Percentiles rank a stretch among this genome's conserved stretches.
Evolutionary conservation across 2,888 invertebrate genomes (phyloP).

Genomic region (Drosophila anomalata): DNA sequence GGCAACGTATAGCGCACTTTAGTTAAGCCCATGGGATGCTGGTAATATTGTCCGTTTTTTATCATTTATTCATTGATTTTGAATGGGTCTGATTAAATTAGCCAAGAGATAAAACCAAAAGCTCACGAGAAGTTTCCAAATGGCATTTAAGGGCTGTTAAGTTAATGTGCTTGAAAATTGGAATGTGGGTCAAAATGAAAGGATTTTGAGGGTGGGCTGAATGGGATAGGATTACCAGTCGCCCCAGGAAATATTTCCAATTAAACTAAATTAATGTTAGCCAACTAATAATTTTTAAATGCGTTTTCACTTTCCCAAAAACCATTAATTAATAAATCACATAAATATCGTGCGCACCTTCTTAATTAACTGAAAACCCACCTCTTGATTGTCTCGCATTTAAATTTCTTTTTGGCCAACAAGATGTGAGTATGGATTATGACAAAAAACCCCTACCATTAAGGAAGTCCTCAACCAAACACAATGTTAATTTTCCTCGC

Average conservation of each 20-base stretch:
- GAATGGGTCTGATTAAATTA: constrained; percentile 35
- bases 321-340: neutral
- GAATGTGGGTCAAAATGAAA: neutral
- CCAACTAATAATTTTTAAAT: no score
- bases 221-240: neutral
- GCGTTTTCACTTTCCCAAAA: neutral
- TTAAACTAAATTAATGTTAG: no score
- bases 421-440: constrained; percentile 2
- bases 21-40: constrained; percentile 36
- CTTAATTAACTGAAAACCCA: neutral
- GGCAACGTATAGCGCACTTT: constrained; percentile 12
- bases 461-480: constrained; percentile 7
- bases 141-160: constrained; percentile 4
- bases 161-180: constrained; percentile 1
- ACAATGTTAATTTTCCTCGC: constrained; percentile 49
- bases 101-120: constrained; percentile 13
- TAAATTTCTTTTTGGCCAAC: neutral
- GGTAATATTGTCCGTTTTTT: constrained; percentile 45
- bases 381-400: neutral
- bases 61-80: constrained; percentile 53
- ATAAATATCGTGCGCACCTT: neutral
- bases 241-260: no score
- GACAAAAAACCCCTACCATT: constrained; percentile 1
- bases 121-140: constrained; percentile 9
- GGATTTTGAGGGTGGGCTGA: neutral